phyloP scores from a whole-genome alignment of 2,797 vertebrate genomes.

The Psittacula derbiana region DNA sequence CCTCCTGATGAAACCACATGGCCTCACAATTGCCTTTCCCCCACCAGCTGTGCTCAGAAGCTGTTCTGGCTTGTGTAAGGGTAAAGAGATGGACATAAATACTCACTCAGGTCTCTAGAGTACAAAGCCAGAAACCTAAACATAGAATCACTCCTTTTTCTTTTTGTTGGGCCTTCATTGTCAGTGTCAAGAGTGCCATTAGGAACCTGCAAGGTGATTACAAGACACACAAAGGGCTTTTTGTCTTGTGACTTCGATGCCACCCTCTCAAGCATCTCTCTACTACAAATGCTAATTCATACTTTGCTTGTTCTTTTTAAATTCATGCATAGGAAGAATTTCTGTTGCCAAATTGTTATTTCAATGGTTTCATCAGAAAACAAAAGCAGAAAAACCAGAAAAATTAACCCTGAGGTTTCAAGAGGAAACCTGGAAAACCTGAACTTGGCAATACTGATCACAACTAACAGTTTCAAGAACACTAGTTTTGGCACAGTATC shows the following conservation, averaged over 20 bases:
- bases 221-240: background rate
- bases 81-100: background rate
- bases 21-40: background rate
- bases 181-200: background rate
- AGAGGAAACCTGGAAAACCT: background rate
- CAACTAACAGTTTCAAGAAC: background rate
- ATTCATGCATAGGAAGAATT: background rate
- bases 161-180: background rate
- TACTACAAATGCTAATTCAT: background rate
- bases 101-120: background rate
- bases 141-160: background rate
- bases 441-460: background rate
- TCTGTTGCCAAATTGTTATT: background rate
- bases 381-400: background rate
- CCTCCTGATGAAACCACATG: background rate
- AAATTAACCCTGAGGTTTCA: background rate
- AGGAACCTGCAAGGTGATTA: conserved; percentile 26
- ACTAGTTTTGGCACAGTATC: background rate
- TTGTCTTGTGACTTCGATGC: background rate
- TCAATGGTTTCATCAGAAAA: background rate
- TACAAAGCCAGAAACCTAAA: background rate
- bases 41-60: background rate
- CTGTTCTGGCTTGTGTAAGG: background rate
- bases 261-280: background rate
- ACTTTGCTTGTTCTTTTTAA: background rate